Conservation (phyloP, 2,113 vertebrate genomes). For the Lamprotornis superbus region DNA sequence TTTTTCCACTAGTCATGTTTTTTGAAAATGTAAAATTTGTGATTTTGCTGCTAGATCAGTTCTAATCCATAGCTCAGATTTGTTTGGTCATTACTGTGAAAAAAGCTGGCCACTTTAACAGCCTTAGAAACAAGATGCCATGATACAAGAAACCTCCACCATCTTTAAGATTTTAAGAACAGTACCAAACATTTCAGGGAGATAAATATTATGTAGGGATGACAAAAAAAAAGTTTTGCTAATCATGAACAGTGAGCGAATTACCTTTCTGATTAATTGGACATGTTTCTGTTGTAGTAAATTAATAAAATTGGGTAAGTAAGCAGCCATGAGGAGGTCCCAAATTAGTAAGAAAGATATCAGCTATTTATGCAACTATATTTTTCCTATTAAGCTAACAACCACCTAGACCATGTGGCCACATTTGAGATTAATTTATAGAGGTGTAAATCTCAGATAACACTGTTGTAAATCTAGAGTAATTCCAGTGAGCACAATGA, state of each 20-base stretch:
- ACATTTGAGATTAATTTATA: constrained; percentile 29
- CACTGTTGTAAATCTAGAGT: constrained; percentile 30
- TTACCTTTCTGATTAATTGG: background rate
- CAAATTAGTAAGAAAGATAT: constrained; percentile 13
- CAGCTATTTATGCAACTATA: background rate
- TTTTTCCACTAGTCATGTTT: background rate
- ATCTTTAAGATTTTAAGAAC: background rate
- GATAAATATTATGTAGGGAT: background rate
- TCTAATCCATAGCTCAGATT: background rate
- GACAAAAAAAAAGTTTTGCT: background rate
- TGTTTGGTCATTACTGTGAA: background rate
- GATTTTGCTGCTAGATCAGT: background rate
- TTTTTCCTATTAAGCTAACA: constrained; percentile 38
- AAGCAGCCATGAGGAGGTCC: background rate
- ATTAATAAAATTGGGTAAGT: background rate
- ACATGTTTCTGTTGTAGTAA: background rate
- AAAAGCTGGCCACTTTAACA: background rate
- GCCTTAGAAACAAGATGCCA: background rate
- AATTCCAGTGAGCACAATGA: constrained; percentile 37
- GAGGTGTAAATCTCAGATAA: constrained; percentile 50
- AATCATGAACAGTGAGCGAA: background rate
- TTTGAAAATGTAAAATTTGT: background rate
- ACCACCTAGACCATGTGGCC: background rate
- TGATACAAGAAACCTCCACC: background rate
- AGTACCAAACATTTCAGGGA: background rate